Conservation (phyloP, 2,888 invertebrate species). For the Drosophila phalerata region DNA sequence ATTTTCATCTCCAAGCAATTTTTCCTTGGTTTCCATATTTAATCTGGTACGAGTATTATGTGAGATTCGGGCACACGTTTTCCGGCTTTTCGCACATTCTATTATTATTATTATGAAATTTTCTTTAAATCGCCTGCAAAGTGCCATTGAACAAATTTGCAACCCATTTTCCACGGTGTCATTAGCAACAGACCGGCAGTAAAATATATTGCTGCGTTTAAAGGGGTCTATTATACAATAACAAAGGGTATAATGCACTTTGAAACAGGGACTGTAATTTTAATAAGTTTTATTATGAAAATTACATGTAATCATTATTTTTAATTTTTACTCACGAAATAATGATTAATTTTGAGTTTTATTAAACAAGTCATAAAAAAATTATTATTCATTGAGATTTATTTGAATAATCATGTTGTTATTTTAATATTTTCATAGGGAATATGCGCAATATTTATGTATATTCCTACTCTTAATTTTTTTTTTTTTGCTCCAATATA, state of each 20-base stretch:
- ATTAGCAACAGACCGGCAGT: constrained; percentile 28
- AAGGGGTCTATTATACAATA: constrained; percentile 15
- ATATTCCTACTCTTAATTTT: too few species aligned
- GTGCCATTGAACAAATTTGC: constrained; percentile 49
- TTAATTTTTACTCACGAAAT: too few species aligned
- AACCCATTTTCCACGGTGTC: constrained; percentile 73
- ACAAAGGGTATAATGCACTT: constrained; percentile 8
- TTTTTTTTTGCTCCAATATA: too few species aligned
- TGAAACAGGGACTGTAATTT: background rate
- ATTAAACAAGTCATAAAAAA: too few species aligned
- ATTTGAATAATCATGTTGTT: too few species aligned
- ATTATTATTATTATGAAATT: constrained; percentile 64
- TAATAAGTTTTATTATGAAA: too few species aligned
- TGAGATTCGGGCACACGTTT: constrained; percentile 12
- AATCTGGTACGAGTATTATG: too few species aligned
- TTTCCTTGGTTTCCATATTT: background rate
- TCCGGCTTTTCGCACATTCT: constrained; percentile 49
- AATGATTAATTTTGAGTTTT: too few species aligned
- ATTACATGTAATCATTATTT: too few species aligned
- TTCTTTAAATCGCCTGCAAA: constrained; percentile 41
- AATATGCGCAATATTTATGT: too few species aligned
- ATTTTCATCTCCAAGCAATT: background rate
- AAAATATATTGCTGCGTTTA: constrained; percentile 32
- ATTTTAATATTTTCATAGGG: too few species aligned
- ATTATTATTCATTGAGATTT: too few species aligned